A percentile compares a stretch with the other conserved stretches of the same genome.
Evolutionary conservation across 2,113 vertebrate species (phyloP).

Genomic region (Eonycteris spelaea): DNA sequence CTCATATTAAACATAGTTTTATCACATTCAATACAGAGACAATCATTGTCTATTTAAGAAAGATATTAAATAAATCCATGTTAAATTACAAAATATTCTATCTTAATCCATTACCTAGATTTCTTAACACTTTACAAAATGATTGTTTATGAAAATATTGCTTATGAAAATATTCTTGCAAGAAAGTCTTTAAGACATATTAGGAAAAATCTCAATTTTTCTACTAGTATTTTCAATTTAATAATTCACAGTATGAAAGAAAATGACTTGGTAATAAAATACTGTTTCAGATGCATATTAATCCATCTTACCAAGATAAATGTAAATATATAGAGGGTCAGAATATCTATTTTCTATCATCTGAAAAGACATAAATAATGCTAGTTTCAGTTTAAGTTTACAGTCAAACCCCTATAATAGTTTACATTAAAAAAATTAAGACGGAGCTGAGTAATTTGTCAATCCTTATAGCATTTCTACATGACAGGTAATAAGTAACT

Average conservation of each 20-base stretch:
- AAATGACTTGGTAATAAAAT: background rate
- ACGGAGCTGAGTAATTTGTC: background rate
- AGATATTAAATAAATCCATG: background rate
- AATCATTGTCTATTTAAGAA: background rate
- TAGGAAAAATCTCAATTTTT: background rate
- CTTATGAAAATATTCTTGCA: background rate
- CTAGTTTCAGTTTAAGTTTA: background rate
- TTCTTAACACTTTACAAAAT: background rate
- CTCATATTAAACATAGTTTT: background rate
- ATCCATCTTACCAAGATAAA: background rate
- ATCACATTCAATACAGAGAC: background rate
- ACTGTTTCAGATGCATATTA: background rate
- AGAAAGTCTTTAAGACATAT: background rate
- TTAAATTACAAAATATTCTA: background rate
- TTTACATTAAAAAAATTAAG: constrained; percentile 11
- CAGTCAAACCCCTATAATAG: background rate
- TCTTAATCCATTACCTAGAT: background rate
- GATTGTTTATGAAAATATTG: background rate
- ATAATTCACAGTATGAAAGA: background rate
- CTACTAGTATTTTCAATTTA: background rate
- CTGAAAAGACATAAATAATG: background rate
- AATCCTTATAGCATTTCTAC: background rate
- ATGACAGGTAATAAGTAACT: background rate
- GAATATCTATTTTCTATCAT: background rate
- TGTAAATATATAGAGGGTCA: background rate